Conservation (phyloP, 2,888 invertebrate genomes). For the Ormyrus labotus region DNA sequence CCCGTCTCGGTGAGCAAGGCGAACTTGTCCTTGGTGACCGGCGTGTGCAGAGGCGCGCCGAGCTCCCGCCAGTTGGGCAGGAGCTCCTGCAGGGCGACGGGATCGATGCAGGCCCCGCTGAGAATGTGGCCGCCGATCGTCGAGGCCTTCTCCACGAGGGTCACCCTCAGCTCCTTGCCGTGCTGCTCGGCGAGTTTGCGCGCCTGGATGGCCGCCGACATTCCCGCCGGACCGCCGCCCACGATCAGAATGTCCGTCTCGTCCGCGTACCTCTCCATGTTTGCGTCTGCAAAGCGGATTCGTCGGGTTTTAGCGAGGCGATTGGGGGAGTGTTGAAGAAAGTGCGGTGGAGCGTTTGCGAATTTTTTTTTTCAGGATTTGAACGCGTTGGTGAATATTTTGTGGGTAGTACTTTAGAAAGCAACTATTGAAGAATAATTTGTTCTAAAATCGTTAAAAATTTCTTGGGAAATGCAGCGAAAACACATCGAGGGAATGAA, state of each 20-base stretch:
- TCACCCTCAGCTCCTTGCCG: slow-evolving; percentile 92
- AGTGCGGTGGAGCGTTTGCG: too few species aligned
- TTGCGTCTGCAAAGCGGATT: slow-evolving; percentile 80
- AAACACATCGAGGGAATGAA: too few species aligned
- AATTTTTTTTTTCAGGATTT: too few species aligned
- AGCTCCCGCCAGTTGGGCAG: slow-evolving; percentile 98
- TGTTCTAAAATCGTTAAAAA: too few species aligned
- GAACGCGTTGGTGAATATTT: too few species aligned
- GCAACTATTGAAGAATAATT: too few species aligned
- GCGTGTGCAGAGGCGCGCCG: slow-evolving; percentile 93
- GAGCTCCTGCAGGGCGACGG: slow-evolving; percentile 91
- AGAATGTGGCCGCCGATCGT: slow-evolving; percentile 97
- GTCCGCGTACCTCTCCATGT: slow-evolving; percentile 94
- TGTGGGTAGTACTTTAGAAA: too few species aligned
- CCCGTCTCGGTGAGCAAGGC: slow-evolving; percentile 88
- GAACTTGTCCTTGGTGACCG: slow-evolving; percentile 94
- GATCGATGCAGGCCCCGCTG: slow-evolving; percentile 98
- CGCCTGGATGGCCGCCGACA: slow-evolving; percentile 96
- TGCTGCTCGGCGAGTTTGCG: slow-evolving; percentile 91
- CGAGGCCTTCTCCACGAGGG: slow-evolving; percentile 96
- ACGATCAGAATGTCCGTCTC: slow-evolving; percentile 97
- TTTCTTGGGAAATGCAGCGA: too few species aligned
- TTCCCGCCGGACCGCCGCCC: slow-evolving; percentile 98
- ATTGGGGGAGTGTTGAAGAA: too few species aligned
- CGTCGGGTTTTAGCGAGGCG: too few species aligned